Evolutionary conservation across 2,888 invertebrate genomes (phyloP).

Genomic region (Mythimna ferrago): DNA sequence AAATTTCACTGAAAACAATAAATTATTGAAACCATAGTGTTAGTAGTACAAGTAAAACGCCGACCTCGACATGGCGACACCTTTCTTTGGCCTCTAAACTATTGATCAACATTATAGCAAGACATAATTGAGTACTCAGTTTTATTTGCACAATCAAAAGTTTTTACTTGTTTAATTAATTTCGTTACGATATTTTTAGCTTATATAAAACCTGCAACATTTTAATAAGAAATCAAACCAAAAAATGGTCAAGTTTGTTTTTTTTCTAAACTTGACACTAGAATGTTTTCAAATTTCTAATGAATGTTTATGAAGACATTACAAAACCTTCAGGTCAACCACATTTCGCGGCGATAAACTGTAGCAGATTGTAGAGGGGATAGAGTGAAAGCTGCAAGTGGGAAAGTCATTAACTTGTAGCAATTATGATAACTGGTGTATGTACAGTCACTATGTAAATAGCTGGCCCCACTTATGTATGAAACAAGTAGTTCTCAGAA

Average conservation of each 20-base stretch:
- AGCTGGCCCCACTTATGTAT: conserved; percentile 11
- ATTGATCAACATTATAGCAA: conserved; percentile 58
- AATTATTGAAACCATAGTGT: conserved; percentile 39
- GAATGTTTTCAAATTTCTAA: not conserved
- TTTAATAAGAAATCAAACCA: not conserved
- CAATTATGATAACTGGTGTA: conserved; percentile 58
- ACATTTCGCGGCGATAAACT: conserved; percentile 28
- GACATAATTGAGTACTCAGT: conserved; percentile 32
- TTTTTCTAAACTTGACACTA: not conserved
- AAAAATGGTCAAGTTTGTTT: not conserved
- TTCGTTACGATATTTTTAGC: not conserved
- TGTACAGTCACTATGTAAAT: conserved; percentile 33
- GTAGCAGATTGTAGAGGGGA: conserved; percentile 32
- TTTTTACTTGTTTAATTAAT: conserved; percentile 15
- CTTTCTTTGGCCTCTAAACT: conserved; percentile 67
- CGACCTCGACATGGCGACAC: conserved; percentile 61
- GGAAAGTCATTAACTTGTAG: conserved; percentile 52
- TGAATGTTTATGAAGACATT: conserved; percentile 6
- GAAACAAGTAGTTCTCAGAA: conserved; percentile 19
- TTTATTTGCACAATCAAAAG: conserved; percentile 40
- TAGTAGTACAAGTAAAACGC: conserved; percentile 41
- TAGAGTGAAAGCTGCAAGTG: conserved; percentile 53
- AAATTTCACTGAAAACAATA: conserved; percentile 35
- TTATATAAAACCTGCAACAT: not conserved
- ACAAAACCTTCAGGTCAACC: conserved; percentile 22